phyloP scores from a whole-genome alignment of 2,888 invertebrate species.

The Capitulum mitella region DNA sequence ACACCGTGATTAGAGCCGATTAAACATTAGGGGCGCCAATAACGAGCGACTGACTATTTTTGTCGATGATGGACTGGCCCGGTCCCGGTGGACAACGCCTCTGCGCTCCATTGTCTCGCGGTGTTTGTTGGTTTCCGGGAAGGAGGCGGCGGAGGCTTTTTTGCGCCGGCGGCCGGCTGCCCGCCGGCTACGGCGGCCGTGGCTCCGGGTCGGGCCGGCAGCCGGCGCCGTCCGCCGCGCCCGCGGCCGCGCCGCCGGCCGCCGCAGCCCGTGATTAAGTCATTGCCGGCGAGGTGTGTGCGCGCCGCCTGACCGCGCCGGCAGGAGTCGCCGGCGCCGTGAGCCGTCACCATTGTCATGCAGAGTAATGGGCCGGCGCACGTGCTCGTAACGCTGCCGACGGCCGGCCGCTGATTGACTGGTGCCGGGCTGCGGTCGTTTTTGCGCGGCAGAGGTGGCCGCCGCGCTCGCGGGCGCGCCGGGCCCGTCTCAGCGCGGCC shows the following conservation, averaged over 20 bases:
- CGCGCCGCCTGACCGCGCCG: not conserved
- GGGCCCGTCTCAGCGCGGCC: too few species aligned
- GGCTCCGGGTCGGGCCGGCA: too few species aligned
- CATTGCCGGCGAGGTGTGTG: not conserved
- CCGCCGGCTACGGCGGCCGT: not conserved
- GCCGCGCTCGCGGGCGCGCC: not conserved
- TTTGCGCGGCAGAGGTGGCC: too few species aligned
- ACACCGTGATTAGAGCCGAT: constrained; percentile 14
- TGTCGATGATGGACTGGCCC: not conserved
- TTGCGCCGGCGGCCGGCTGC: not conserved
- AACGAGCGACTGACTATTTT: not conserved
- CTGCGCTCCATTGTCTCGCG: not conserved
- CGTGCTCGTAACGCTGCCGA: constrained; percentile 6
- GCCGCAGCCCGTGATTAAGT: not conserved
- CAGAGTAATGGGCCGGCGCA: not conserved
- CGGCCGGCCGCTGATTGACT: not conserved
- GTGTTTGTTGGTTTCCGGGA: constrained; percentile 17
- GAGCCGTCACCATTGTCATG: constrained; percentile 13
- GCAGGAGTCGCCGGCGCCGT: not conserved
- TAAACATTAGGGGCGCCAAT: constrained; percentile 17
- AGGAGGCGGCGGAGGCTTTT: not conserved
- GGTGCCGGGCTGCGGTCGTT: not conserved
- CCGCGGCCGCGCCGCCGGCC: not conserved
- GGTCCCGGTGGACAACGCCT: not conserved
- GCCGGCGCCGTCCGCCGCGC: not conserved